Base-by-base conservation (phyloP, 2,888 invertebrate species). In the Lumbricus terrestris region DNA sequence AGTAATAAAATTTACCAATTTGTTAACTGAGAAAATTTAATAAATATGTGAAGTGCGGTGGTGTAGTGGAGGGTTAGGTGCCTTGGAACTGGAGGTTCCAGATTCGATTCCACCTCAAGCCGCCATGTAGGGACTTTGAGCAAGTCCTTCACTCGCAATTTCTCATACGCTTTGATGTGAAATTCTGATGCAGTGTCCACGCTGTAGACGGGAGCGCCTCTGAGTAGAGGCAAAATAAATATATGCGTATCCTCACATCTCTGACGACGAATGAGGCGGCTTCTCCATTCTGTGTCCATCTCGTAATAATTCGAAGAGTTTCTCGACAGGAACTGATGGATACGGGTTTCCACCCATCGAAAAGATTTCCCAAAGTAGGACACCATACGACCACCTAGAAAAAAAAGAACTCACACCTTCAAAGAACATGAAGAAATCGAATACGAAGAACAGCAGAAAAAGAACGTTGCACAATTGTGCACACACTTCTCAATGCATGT, bases 311-410 rank as follows among this genome's bases (percentile, higher is more conserved):
- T 97, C 97, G 95, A 98, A 98, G 93, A 99, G 96, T 94, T 98
- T 97, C 95, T 98, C 98, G 38, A 98, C 97, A 11, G 98, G 98
- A n/a, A 99, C 97, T 0, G 98, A 97, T 5, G 99, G 99, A 96
- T 99, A 99, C 0, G 99, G 99, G 16, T 98, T 98, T n/a, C 98
- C 98, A 34, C 99, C 99, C 90, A 99, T 96, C 0, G 99, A 99
- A 97, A 99, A 98, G 89, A 99, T 99, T 96, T 99, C 99, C 99
- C 99, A 99, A 90, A 99, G 95, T 33, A 99, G 95, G 92, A 99
- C 97, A 83, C 99, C 99, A 95, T 97, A 99, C 0, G 98, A 98
- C 99, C 99, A 99, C 90, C 94, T 99, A 98, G 97, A 97, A 35
- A 34, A 23, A 85, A 85, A 34, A 85, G 40, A 40, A 40, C 15